Base-by-base conservation (phyloP, 2,797 vertebrate genomes). In the Emydoidea blandingii region DNA sequence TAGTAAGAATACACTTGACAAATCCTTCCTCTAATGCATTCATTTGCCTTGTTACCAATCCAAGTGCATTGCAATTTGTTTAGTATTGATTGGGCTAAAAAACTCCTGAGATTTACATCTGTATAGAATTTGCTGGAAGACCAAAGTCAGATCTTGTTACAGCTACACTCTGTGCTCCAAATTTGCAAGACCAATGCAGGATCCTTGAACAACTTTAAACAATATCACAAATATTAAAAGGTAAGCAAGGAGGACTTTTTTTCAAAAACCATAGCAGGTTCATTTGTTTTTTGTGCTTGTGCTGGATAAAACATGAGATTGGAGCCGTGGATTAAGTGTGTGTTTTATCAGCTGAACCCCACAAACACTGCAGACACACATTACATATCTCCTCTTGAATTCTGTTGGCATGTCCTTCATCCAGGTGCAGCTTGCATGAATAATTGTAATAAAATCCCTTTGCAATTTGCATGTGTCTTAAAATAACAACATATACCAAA, bases 121-220 rank as follows among this genome's bases (percentile, higher is more conserved):
- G 4, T 79, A 74, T 15, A n/a, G 27, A 29, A 65, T 0, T 31
- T 87, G 3, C 82, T 95, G 91, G 93, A 87, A 25, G 57, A 92
- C 90, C 31, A 50, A 91, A 85, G 90, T 82, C 57, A 92, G 89
- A 79, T 44, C 2, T 91, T 92, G 80, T 91, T 86, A 94, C 78
- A 34, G 10, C 50, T 92, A 50, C 7, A 86, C 1, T 83, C 56
- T 91, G 29, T 37, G 25, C 56, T 85, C 91, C 56, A 91, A 93
- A 90, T 82, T 84, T 96, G 68, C 47, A 92, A 89, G 81, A 92
- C 83, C 92, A 95, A 96, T 95, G n/a, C 65, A 93, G 90, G 25
- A 18, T 91, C 68, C 81, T 96, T 95, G 34, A 93, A 34, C 74
- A 74, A 74, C 25, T 65, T 96, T 89, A 52, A 93, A 88, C 41